These are phyloP conservation scores for Pseudomyrmex cubaensis DNA, from an alignment of 1,140 invertebrate species.

Conservation along the genomic window DNA sequence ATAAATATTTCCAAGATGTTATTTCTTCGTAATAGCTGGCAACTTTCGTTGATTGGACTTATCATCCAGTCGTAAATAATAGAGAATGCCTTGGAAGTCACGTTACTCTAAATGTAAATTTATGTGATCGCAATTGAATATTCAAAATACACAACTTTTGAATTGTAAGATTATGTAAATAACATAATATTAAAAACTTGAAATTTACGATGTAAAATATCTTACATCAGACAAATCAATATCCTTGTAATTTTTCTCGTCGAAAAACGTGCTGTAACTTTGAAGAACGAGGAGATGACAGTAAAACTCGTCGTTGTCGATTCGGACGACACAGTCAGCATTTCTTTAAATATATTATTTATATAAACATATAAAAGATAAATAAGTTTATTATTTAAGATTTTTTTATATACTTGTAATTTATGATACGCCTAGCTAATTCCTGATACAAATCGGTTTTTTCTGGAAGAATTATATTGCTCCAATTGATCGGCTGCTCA, in stretches of 20 bases:
- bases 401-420: slow-evolving; percentile 84
- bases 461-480: slow-evolving; percentile 84
- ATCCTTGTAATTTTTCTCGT: slow-evolving; percentile 84
- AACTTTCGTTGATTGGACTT: slow-evolving; percentile 86
- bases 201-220: slow-evolving; percentile 2
- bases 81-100: slow-evolving; percentile 87
- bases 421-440: slow-evolving; percentile 85
- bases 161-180: too few species aligned
- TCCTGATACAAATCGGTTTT: slow-evolving; percentile 87
- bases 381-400: slow-evolving; percentile 1
- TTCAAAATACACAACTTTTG: too few species aligned
- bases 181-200: too few species aligned
- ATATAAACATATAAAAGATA: neutral
- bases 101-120: slow-evolving; percentile 81
- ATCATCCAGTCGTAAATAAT: slow-evolving; percentile 92
- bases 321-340: slow-evolving; percentile 86
- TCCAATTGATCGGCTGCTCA: slow-evolving; percentile 85
- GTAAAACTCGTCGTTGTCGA: slow-evolving; percentile 86
- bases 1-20: slow-evolving; percentile 90
- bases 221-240: slow-evolving; percentile 85
- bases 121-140: too few species aligned
- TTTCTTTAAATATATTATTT: slow-evolving; percentile 81
- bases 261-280: slow-evolving; percentile 87
- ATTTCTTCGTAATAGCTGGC: slow-evolving; percentile 87
- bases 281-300: slow-evolving; percentile 87